Evolutionary conservation across 2,888 invertebrate genomes (phyloP).

Genomic region (Meghimatium bilineatum): DNA sequence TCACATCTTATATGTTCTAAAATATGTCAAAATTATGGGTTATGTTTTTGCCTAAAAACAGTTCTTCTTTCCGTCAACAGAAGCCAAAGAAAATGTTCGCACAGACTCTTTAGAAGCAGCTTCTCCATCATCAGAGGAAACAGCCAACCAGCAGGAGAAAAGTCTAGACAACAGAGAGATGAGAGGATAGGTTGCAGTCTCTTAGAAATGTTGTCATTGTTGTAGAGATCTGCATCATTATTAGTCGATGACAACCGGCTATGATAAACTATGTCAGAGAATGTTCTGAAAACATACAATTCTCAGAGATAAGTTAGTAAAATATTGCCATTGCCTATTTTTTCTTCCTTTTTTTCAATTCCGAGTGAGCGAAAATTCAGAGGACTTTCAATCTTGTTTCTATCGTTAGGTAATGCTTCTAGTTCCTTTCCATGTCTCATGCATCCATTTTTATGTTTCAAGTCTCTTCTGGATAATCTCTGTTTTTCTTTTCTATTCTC

Average conservation of each 20-base stretch:
- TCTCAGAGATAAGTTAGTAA: too few relatives aligned
- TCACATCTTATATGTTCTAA: neutral
- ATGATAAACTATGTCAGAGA: too few relatives aligned
- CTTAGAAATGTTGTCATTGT: conserved; percentile 7
- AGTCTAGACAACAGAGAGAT: neutral
- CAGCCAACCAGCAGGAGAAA: conserved; percentile 9
- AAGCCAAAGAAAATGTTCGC: neutral
- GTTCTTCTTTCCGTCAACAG: conserved; percentile 13
- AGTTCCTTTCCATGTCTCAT: too few relatives aligned
- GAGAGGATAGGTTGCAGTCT: neutral
- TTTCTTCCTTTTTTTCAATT: too few relatives aligned
- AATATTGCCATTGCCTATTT: too few relatives aligned
- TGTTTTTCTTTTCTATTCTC: too few relatives aligned
- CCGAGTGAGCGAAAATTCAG: too few relatives aligned
- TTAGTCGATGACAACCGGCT: neutral
- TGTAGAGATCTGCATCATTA: neutral
- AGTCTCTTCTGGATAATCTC: too few relatives aligned
- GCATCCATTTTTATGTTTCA: too few relatives aligned
- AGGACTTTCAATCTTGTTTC: too few relatives aligned
- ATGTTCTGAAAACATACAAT: too few relatives aligned
- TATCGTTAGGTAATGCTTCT: too few relatives aligned
- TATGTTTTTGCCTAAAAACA: neutral
- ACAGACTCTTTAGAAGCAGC: neutral
- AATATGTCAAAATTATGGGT: neutral
- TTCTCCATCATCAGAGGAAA: neutral